A percentile compares a stretch with the other conserved stretches of the same genome.
Conservation (phyloP, 2,113 vertebrate species). For the Etheostoma spectabile region DNA sequence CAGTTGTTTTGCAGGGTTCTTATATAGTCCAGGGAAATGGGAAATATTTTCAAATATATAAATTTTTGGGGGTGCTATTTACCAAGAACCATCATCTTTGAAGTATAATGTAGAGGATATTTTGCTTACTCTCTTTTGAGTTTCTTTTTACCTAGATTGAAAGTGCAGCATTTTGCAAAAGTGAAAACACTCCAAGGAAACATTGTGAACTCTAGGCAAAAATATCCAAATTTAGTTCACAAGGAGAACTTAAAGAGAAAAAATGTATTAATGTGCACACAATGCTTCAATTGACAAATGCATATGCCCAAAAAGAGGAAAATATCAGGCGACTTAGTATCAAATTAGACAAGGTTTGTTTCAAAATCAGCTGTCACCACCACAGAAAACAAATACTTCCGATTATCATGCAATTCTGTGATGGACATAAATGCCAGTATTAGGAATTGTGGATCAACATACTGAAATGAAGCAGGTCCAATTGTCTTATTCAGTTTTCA, state of each 20-base stretch:
- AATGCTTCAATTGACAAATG: not conserved
- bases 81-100: conserved; percentile 15
- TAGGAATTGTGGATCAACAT: not conserved
- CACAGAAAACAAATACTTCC: not conserved
- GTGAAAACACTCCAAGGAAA: conserved; percentile 13
- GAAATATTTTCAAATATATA: conserved; percentile 13
- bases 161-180: conserved; percentile 20
- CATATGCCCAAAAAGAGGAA: not conserved
- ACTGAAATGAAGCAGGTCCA: not conserved
- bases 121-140: not conserved
- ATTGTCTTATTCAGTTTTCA: not conserved
- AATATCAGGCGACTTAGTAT: not conserved
- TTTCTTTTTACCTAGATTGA: conserved; percentile 9
- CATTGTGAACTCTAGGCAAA: not conserved
- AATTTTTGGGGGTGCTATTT: conserved; percentile 9
- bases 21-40: conserved; percentile 2
- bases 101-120: not conserved
- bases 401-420: not conserved
- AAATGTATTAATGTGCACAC: not conserved
- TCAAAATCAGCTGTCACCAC: not conserved
- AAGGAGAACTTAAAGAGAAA: not conserved
- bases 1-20: conserved; percentile 19
- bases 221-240: not conserved
- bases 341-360: not conserved
- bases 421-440: not conserved